Conservation (phyloP, 2,797 vertebrate genomes). For the Xiphorhynchus erythropygius region DNA sequence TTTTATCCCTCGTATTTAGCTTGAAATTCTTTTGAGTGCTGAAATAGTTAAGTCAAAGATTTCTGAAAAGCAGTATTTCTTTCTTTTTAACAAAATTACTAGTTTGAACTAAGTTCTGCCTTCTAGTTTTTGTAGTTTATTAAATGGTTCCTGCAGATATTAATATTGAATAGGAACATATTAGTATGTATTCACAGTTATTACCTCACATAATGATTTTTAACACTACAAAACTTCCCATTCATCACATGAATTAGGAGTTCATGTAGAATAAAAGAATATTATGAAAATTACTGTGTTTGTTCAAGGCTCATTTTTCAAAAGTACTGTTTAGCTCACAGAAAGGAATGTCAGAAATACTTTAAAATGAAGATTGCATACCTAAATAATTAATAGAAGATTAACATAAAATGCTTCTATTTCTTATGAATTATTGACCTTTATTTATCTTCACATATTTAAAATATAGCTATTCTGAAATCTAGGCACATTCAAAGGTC, state of each 20-base stretch:
- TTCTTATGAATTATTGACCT: background rate
- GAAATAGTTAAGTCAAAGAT: background rate
- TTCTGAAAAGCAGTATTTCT: background rate
- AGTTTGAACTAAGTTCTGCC: background rate
- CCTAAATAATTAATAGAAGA: conserved; percentile 16
- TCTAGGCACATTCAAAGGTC: background rate
- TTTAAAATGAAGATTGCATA: conserved; percentile 8
- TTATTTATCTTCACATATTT: conserved; percentile 19
- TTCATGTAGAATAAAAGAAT: conserved; percentile 18
- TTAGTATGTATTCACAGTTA: conserved; percentile 30
- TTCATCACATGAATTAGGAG: conserved; percentile 43
- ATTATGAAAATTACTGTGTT: conserved; percentile 25
- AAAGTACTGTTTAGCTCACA: background rate
- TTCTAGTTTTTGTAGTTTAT: background rate
- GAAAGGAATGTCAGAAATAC: background rate
- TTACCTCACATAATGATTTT: conserved; percentile 46
- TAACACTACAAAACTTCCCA: background rate
- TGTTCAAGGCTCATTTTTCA: conserved; percentile 40
- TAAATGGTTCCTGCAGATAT: background rate
- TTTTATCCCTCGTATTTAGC: background rate
- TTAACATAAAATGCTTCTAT: background rate
- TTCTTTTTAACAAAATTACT: background rate
- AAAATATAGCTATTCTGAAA: background rate
- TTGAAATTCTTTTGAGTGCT: background rate
- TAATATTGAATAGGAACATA: background rate